phyloP scores from a whole-genome alignment of 30 jellyfish, hydroid and myxozoan species.

The Aurelia aurita region DNA sequence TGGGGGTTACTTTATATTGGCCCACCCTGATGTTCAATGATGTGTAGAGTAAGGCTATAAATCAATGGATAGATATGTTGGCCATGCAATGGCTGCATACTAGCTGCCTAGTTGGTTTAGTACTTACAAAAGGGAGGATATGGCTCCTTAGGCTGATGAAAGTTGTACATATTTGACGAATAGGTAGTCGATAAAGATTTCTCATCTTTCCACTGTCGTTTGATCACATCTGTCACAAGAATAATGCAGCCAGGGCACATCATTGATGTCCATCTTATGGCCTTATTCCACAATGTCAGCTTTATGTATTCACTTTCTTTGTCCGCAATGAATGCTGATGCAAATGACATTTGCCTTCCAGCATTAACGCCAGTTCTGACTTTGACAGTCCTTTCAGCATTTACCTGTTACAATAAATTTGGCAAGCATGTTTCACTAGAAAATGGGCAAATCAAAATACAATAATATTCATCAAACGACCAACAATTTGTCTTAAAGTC shows the following conservation, averaged over 20 bases:
- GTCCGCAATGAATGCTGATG: constrained; percentile 24
- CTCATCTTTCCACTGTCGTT: constrained; percentile 14
- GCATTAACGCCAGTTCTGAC: constrained; percentile 25
- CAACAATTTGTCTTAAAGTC: too few relatives aligned
- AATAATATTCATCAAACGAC: too few relatives aligned
- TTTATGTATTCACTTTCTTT: constrained; percentile 20
- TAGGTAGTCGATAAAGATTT: constrained; percentile 44
- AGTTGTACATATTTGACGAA: constrained; percentile 5
- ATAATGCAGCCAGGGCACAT: constrained; percentile 22
- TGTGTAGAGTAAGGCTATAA: too few relatives aligned
- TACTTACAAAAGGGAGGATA: constrained; percentile 17
- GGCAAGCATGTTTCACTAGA: background rate
- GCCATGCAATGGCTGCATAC: too few relatives aligned
- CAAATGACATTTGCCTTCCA: constrained; percentile 2
- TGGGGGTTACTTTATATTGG: too few relatives aligned
- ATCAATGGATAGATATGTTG: too few relatives aligned
- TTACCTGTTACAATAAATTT: constrained; percentile 19
- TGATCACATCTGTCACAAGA: constrained; percentile 39
- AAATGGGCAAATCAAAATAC: background rate
- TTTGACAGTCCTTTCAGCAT: constrained; percentile 7
- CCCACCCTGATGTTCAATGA: too few relatives aligned
- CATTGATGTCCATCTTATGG: constrained; percentile 13
- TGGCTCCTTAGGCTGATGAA: constrained; percentile 30
- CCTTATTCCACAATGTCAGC: constrained; percentile 35
- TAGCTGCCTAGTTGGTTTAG: too few relatives aligned